Evolutionary conservation across 1,140 invertebrate genomes (phyloP).

Genomic region (Drosophila melanogaster): Release_6_plus_ISO1_MT NT_037436.4:14167501-14168000

Average conservation of each 20-base stretch:
- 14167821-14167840: conserved; percentile 33
- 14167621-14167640: conserved; percentile 43
- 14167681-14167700: conserved; percentile 44
- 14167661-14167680: conserved; percentile 69
- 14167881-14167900: conserved; percentile 67
- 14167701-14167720: neutral
- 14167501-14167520: conserved; percentile 67
- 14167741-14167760: conserved; percentile 75
- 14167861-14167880: conserved; percentile 27
- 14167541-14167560: conserved; percentile 51
- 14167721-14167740: conserved; percentile 74
- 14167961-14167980: conserved; percentile 72
- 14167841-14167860: conserved; percentile 13
- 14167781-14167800: conserved; percentile 48
- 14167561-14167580: conserved; percentile 51
- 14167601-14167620: conserved; percentile 34
- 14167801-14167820: conserved; percentile 9
- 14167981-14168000: conserved; percentile 48
- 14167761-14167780: conserved; percentile 43
- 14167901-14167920: conserved; percentile 82
- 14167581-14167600: conserved; percentile 44
- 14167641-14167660: conserved; percentile 29
- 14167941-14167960: conserved; percentile 82
- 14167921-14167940: conserved; percentile 77
- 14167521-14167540: conserved; percentile 79